Evolutionary conservation across 1,140 invertebrate genomes (phyloP), one percentile per base, ranked within the genome.

Genomic region (Anastrepha obliqua): DNA sequence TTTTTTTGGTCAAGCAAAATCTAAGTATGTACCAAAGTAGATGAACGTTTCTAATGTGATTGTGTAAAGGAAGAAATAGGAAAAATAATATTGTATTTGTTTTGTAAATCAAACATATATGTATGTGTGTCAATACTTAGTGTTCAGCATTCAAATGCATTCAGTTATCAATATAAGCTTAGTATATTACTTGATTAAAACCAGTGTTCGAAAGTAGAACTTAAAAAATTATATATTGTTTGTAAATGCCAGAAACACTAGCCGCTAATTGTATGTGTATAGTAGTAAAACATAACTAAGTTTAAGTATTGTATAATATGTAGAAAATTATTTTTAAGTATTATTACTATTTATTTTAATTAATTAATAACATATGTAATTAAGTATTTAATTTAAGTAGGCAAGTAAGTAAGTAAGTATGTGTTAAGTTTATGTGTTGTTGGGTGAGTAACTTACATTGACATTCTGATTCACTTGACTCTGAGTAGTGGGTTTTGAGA

Each of bases 361-460:
- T 87, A 64, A 60, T 87, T 65, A 67, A 29, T 47, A 55, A 67
- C 47, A 51, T 81, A 78, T 55, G 6, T 78, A 81, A 78, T 58
- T 78, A 81, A 64, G 87, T 88, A 67, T 47, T 11, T 70, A 70
- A 70, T 51, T 47, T 58, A 81, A 81, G 74, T 81, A 81, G 29
- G 55, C 20, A 70, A 74, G 58, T 58, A 64, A 81, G 58, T 58
- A 85, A 65, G 60, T 65, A 65, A 70, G 67, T 64, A 87, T 85
- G 87, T 85, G 78, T 85, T 87, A 87, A 92, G 92, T 81, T 51
- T 81, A 55, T 55, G 74, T 81, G 74, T 81, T 81, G 91, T 91
- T 92, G 91, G 90, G 90, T 90, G 90, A 92, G 92, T 90, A 90
- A 93, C 92, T 93, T 93, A 93, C 92, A 92, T 89, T 89, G 59